Evolutionary conservation across 2,113 vertebrate genomes (phyloP).

Genomic region (Carassius auratus): DNA sequence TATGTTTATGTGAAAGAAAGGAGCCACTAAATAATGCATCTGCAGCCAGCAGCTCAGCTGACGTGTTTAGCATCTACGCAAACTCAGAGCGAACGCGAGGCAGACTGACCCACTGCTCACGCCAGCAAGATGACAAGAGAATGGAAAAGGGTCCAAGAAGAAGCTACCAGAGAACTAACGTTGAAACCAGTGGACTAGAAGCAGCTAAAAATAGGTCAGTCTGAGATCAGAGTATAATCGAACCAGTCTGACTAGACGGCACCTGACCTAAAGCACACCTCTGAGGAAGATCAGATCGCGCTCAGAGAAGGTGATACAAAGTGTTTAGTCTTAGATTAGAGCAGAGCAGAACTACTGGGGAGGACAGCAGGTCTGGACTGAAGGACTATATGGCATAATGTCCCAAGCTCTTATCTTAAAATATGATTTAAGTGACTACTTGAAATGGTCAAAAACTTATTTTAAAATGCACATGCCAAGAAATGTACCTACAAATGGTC

Average conservation of each 20-base stretch:
- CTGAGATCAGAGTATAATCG: not conserved
- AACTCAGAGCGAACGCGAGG: not conserved
- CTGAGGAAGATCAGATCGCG: not conserved
- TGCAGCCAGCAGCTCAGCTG: constrained; percentile 43
- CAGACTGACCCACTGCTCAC: constrained; percentile 16
- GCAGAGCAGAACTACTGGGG: not conserved
- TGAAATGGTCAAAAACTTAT: too few species aligned
- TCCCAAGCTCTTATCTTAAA: not conserved
- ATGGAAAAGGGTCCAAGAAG: constrained; percentile 13
- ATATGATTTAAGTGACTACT: too few species aligned
- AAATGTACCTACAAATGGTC: not conserved
- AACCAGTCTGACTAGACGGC: not conserved
- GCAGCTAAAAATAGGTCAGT: constrained; percentile 28
- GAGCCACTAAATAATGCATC: constrained; percentile 69
- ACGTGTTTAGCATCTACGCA: constrained; percentile 34
- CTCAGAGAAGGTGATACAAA: not conserved
- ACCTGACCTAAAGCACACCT: not conserved
- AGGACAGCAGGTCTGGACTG: not conserved
- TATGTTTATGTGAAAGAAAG: constrained; percentile 68
- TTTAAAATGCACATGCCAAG: too few species aligned
- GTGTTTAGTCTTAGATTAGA: not conserved
- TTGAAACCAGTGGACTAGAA: constrained; percentile 7
- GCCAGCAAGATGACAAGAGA: constrained; percentile 1
- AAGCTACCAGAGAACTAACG: not conserved
- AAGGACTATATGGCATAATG: not conserved